Conservation (phyloP, 2,113 vertebrate species). For the Mellivora capensis region DNA sequence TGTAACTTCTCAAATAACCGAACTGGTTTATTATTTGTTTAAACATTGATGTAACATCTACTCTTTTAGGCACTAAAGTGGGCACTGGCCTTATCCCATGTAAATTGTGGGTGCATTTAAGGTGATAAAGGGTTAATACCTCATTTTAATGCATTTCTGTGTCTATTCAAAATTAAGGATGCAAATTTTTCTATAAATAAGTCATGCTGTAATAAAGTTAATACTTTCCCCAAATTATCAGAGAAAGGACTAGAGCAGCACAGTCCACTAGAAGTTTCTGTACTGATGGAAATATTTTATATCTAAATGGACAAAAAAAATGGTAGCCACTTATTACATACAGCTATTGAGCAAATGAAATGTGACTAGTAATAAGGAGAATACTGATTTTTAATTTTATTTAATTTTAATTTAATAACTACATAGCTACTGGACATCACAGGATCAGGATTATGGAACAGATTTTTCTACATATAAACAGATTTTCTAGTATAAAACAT, state of each 20-base stretch:
- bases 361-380: background rate
- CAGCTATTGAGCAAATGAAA: background rate
- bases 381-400: background rate
- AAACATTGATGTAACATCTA: background rate
- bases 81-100: background rate
- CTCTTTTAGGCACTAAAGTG: background rate
- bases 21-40: background rate
- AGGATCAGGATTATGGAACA: background rate
- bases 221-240: background rate
- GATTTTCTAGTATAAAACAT: background rate
- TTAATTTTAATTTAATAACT: background rate
- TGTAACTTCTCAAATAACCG: background rate
- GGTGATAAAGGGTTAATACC: background rate
- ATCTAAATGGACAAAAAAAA: background rate
- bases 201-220: background rate
- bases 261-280: background rate
- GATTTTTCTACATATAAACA: background rate
- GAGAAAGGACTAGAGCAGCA: background rate
- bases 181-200: background rate
- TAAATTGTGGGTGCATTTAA: background rate
- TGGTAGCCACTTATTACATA: fast-evolving
- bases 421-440: background rate
- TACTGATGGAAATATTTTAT: background rate
- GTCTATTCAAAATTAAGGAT: background rate
- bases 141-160: background rate